Percentiles rank a stretch among this genome's conserved stretches.
Conservation (phyloP, 2,113 vertebrate genomes). For the Rhinogobius similis region DNA sequence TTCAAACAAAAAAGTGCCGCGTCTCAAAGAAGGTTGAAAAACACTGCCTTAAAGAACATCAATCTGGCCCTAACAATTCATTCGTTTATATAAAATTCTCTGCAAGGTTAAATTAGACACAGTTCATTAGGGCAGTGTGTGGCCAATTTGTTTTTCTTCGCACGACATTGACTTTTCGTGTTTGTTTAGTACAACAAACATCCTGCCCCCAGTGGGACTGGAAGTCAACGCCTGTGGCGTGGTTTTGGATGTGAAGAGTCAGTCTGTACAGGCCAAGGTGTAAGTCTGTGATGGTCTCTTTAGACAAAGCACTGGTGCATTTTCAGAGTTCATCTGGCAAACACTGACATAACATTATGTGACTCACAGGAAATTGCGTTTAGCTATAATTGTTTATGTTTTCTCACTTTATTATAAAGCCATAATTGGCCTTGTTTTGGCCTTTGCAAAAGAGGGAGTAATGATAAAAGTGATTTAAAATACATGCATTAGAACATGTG, state of each 20-base stretch:
- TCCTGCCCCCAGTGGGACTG: background rate
- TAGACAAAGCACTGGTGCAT: constrained; percentile 16
- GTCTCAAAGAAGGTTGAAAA: too few relatives aligned
- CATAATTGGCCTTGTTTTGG: background rate
- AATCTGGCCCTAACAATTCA: too few relatives aligned
- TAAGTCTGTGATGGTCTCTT: constrained; percentile 24
- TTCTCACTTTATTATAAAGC: background rate
- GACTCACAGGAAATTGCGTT: constrained; percentile 9
- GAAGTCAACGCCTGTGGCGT: background rate
- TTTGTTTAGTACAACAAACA: background rate
- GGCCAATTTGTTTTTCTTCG: background rate
- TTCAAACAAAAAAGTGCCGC: too few relatives aligned
- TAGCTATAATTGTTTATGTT: constrained; percentile 3
- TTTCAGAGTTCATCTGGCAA: constrained; percentile 8
- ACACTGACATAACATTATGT: background rate
- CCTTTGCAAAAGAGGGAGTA: background rate
- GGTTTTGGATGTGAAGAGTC: background rate
- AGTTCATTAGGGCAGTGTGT: background rate
- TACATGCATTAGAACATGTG: background rate
- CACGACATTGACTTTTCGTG: background rate
- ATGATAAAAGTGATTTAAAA: background rate
- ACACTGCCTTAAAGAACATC: too few relatives aligned
- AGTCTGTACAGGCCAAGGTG: background rate
- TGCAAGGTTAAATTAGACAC: too few relatives aligned
- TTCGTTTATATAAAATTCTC: too few relatives aligned